These are phyloP conservation scores for Melipona quadrifasciata DNA, from an alignment of 1,140 invertebrate species.

Conservation along the genomic window DNA sequence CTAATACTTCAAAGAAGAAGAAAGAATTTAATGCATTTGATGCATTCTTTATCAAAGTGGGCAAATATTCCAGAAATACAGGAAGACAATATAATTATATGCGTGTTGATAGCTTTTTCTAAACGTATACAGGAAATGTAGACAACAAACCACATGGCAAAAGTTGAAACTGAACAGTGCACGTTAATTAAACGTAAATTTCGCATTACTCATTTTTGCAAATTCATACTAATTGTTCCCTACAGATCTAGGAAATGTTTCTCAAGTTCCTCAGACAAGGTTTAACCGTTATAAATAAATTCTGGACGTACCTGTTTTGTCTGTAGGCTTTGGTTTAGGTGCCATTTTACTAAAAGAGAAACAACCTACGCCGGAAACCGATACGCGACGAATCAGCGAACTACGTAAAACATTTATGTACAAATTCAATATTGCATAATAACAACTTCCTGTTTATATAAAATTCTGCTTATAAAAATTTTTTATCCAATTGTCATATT, in stretches of 20 bases:
- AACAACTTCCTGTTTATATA: neutral
- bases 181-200: neutral
- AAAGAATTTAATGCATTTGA: no score
- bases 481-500: neutral
- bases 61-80: neutral
- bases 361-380: conserved; percentile 38
- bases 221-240: neutral
- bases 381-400: neutral
- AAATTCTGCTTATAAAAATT: neutral
- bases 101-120: neutral
- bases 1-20: no score
- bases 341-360: conserved; percentile 84
- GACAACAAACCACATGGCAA: conserved; percentile 41
- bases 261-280: neutral
- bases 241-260: neutral
- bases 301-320: conserved; percentile 84
- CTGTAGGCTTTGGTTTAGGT: conserved; percentile 85
- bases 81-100: no score
- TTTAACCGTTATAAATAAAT: neutral
- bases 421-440: conserved; percentile 2
- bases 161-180: neutral
- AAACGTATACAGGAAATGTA: neutral
- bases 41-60: no score
- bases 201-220: neutral
- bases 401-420: conserved; percentile 48